These are phyloP conservation scores for Mormyrops boulengeri DNA, from an alignment of 2,797 vertebrate genomes.

Conservation along the genomic window DNA sequence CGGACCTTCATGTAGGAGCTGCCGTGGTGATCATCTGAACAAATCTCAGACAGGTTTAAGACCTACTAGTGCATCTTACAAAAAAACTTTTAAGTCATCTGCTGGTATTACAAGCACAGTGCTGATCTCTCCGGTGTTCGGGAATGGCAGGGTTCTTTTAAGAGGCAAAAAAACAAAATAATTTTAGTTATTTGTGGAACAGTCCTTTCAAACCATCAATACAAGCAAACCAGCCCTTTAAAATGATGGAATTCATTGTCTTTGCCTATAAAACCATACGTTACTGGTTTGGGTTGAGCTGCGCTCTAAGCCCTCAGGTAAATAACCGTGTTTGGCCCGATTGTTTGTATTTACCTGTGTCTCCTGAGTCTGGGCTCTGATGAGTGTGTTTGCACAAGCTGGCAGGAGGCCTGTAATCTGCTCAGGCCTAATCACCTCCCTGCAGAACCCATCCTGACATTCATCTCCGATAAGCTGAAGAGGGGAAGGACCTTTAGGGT, in stretches of 20 bases:
- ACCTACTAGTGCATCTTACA: neutral
- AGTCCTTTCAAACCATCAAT: neutral
- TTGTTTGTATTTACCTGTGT: constrained; percentile 12
- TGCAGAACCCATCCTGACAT: constrained; percentile 32
- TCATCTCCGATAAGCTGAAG: constrained; percentile 23
- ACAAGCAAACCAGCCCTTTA: neutral
- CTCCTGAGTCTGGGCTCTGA: neutral
- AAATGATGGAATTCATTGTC: neutral
- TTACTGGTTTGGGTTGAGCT: neutral
- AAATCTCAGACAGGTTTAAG: neutral
- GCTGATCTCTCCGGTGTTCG: neutral
- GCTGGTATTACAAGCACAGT: neutral
- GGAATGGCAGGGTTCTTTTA: neutral
- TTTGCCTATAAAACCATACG: neutral
- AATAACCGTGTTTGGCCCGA: constrained; percentile 17
- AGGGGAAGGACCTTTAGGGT: neutral
- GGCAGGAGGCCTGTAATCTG: constrained; percentile 40
- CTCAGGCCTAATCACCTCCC: constrained; percentile 32
- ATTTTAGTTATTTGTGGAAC: neutral
- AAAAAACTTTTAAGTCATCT: neutral
- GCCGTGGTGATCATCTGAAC: neutral
- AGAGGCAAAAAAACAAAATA: neutral
- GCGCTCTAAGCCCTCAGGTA: neutral
- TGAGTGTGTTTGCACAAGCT: constrained; percentile 23
- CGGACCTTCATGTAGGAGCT: neutral